These are phyloP conservation scores for Forpus xanthops DNA, from an alignment of 2,797 vertebrate species.

Conservation along the genomic window DNA sequence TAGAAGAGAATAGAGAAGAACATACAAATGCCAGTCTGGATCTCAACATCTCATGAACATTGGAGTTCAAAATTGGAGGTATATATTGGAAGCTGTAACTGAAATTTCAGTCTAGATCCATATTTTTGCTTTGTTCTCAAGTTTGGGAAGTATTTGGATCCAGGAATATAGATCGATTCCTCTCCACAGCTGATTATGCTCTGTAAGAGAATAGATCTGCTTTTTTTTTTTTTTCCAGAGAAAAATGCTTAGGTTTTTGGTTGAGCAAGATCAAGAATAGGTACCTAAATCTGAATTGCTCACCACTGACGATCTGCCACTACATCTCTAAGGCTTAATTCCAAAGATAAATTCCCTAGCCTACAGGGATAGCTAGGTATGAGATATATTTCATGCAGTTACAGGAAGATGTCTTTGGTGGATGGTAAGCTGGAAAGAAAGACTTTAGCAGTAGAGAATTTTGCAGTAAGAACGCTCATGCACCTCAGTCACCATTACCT, in stretches of 20 bases:
- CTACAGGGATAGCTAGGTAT: not conserved
- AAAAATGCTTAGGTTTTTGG: not conserved
- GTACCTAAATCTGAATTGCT: not conserved
- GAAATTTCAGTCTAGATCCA: not conserved
- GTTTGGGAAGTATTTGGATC: not conserved
- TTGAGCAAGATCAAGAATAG: not conserved
- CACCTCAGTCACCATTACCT: not conserved
- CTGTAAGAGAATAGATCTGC: not conserved
- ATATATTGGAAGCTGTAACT: not conserved
- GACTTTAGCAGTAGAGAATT: not conserved
- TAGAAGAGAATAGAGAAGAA: not conserved
- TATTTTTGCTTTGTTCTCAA: not conserved
- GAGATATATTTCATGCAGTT: not conserved
- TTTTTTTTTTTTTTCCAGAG: not conserved
- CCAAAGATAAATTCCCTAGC: not conserved
- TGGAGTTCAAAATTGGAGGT: not conserved
- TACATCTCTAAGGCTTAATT: not conserved
- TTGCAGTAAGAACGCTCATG: not conserved
- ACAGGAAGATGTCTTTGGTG: not conserved
- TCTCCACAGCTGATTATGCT: not conserved
- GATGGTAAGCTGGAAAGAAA: fast-evolving
- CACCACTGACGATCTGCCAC: not conserved
- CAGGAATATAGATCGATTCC: not conserved
- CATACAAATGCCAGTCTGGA: not conserved
- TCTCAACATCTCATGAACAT: not conserved